Conservation (phyloP, 2,113 vertebrate genomes). For the Engraulis encrasicolus region DNA sequence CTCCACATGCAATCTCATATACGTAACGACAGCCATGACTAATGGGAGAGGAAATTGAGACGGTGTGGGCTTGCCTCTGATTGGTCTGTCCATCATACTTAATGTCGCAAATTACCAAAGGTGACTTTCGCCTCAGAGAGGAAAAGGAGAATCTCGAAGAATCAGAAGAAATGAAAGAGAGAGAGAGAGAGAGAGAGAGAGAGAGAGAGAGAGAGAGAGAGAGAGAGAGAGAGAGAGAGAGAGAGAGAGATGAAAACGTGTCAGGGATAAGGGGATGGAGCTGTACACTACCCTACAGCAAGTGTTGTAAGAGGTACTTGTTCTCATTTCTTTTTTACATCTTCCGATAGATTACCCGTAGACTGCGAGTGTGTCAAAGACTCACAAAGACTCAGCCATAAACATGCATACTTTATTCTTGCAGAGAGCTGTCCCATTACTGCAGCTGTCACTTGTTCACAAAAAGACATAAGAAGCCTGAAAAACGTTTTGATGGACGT, state of each 20-base stretch:
- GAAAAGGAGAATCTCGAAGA: not conserved
- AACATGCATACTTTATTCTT: not conserved
- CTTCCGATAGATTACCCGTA: not conserved
- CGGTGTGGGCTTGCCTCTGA: constrained; percentile 41
- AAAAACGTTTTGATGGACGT: not conserved
- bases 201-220: no score
- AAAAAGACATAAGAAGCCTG: not conserved
- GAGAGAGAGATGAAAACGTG: no score
- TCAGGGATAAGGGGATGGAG: no score
- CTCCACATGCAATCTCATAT: constrained; percentile 32
- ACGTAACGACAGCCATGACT: constrained; percentile 34
- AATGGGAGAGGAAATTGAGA: constrained; percentile 24
- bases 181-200: not conserved
- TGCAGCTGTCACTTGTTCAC: not conserved
- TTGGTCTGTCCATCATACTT: constrained; percentile 36
- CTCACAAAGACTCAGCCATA: not conserved
- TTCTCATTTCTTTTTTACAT: not conserved
- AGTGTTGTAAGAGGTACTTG: not conserved
- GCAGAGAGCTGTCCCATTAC: not conserved
- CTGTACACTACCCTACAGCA: not conserved
- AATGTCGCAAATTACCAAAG: constrained; percentile 42
- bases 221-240: no score
- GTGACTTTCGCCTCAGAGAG: constrained; percentile 34
- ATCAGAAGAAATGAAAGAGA: not conserved
- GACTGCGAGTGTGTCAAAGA: not conserved